Percentiles rank a stretch among this genome's conserved stretches.
Evolutionary conservation across 2,888 invertebrate species (phyloP).

Genomic region (Campoletis raptor): DNA sequence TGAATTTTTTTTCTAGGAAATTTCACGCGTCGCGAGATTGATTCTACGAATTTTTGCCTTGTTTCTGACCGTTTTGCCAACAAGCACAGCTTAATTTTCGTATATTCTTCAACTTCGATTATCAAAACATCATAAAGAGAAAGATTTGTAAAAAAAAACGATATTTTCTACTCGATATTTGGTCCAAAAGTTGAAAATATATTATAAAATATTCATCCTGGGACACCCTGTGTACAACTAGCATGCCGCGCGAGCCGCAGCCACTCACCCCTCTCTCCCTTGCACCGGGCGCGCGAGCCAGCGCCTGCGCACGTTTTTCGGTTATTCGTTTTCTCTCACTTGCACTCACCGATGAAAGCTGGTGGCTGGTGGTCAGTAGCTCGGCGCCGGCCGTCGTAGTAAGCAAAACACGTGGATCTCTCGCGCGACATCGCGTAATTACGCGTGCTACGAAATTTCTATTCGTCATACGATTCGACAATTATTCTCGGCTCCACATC

Average conservation of each 20-base stretch:
- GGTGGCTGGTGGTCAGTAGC: conserved; percentile 26
- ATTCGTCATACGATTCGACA: background rate
- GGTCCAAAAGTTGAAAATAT: background rate
- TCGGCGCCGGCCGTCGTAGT: conserved; percentile 9
- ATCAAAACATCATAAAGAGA: background rate
- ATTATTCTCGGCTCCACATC: background rate
- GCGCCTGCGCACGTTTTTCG: conserved; percentile 12
- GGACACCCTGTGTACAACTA: background rate
- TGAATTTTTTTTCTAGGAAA: background rate
- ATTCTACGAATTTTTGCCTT: background rate
- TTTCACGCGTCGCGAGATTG: background rate
- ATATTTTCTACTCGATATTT: background rate
- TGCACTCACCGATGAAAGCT: background rate
- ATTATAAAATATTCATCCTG: background rate
- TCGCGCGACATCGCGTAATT: background rate
- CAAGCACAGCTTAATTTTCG: background rate
- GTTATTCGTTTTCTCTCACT: background rate
- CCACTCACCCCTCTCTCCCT: background rate
- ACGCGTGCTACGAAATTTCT: background rate
- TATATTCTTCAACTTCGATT: background rate
- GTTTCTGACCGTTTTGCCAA: background rate
- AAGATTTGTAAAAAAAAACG: background rate
- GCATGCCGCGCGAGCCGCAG: background rate
- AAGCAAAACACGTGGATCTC: background rate
- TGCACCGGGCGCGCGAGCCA: background rate